Evolutionary conservation across 2,888 invertebrate species (phyloP).

Genomic region (Tryphoninae sp.): DNA sequence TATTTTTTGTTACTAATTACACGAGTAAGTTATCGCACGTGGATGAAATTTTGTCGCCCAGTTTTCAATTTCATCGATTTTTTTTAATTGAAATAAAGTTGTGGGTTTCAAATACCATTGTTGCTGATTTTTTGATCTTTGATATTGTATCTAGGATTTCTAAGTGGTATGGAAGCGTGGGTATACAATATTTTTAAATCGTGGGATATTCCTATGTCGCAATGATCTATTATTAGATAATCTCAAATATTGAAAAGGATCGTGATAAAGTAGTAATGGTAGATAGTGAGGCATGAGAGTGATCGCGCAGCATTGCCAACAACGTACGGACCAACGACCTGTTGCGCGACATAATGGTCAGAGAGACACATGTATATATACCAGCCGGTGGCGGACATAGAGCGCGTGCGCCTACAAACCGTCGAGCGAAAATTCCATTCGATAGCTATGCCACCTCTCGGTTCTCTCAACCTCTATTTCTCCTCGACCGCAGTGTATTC

Average conservation of each 20-base stretch:
- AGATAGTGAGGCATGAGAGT: not conserved
- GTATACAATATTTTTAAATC: no score
- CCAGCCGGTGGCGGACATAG: slow-evolving; percentile 24
- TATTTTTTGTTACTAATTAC: not conserved
- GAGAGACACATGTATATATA: slow-evolving; percentile 1
- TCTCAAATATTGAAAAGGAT: not conserved
- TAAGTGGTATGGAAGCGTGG: no score
- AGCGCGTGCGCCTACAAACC: slow-evolving; percentile 64
- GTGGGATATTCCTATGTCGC: no score
- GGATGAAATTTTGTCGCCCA: no score
- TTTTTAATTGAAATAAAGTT: no score
- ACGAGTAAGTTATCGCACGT: not conserved
- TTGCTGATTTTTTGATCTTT: no score
- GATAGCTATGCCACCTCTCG: slow-evolving; percentile 40
- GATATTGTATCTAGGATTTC: no score
- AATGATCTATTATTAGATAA: no score
- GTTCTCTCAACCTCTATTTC: slow-evolving; percentile 17
- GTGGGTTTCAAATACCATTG: no score
- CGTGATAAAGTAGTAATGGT: not conserved
- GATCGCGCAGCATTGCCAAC: slow-evolving; percentile 39
- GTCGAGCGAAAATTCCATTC: slow-evolving; percentile 58
- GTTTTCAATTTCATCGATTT: no score
- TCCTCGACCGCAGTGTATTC: slow-evolving; percentile 23
- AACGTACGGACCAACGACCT: slow-evolving; percentile 74
- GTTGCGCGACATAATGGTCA: slow-evolving; percentile 70